phyloP scores from a whole-genome alignment of 2,888 invertebrate genomes.

The Hypena proboscidalis region DNA sequence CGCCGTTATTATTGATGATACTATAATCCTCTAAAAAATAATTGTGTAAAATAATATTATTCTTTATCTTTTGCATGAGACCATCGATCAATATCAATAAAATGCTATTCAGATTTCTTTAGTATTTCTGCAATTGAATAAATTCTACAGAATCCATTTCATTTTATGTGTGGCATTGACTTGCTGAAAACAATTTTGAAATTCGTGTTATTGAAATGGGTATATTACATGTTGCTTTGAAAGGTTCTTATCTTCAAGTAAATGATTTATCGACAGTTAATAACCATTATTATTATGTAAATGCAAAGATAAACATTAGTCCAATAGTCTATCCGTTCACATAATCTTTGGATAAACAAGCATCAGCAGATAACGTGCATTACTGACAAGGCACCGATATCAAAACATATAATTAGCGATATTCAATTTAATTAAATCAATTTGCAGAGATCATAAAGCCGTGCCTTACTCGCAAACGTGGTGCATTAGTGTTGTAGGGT shows the following conservation, averaged over 20 bases:
- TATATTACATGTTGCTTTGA: not conserved
- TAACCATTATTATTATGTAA: too few relatives aligned
- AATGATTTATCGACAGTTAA: too few relatives aligned
- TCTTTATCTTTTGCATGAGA: too few relatives aligned
- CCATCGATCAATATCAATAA: not conserved
- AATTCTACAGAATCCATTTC: slow-evolving; percentile 4
- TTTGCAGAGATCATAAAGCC: slow-evolving; percentile 26
- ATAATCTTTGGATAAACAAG: not conserved
- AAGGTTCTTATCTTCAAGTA: too few relatives aligned
- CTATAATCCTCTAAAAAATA: too few relatives aligned
- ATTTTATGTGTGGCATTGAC: slow-evolving; percentile 14
- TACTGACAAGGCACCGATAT: slow-evolving; percentile 11
- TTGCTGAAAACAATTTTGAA: slow-evolving; percentile 12
- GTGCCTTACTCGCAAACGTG: slow-evolving; percentile 15
- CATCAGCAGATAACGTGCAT: slow-evolving; percentile 9
- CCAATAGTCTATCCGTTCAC: not conserved
- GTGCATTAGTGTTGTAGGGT: slow-evolving; percentile 22
- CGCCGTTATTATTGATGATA: too few relatives aligned
- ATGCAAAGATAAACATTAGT: too few relatives aligned
- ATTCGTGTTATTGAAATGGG: not conserved
- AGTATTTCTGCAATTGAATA: slow-evolving; percentile 1
- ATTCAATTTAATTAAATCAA: slow-evolving; percentile 31
- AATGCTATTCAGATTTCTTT: not conserved
- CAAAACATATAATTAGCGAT: slow-evolving; percentile 24
- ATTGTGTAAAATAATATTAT: too few relatives aligned